These are phyloP conservation scores for Aphelinus atriplicis DNA, from an alignment of 1,140 invertebrate genomes.

Conservation along the genomic window DNA sequence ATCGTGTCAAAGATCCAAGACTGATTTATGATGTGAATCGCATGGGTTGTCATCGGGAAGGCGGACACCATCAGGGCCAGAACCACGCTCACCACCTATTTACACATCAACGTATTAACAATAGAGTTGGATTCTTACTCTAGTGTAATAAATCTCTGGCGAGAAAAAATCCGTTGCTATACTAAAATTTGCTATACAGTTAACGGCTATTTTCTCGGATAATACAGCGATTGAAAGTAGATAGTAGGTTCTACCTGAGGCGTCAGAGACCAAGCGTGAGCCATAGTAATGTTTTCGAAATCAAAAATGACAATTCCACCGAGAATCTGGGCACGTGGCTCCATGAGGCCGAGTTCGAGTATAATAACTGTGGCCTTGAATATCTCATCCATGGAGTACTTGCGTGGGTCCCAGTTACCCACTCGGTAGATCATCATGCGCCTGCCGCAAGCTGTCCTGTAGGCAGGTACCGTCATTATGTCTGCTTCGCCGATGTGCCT, in stretches of 20 bases:
- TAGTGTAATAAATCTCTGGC: not conserved
- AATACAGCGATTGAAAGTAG: not conserved
- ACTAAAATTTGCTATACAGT: too few species aligned
- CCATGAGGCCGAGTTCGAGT: constrained; percentile 77
- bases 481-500: constrained; percentile 75
- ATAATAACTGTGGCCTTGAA: constrained; percentile 78
- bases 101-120: too few species aligned
- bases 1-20: constrained; percentile 83
- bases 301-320: constrained; percentile 82
- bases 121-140: too few species aligned
- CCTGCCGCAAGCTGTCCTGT: constrained; percentile 76
- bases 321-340: constrained; percentile 78
- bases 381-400: constrained; percentile 74
- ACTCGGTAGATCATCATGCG: constrained; percentile 75
- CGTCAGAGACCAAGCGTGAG: constrained; percentile 78
- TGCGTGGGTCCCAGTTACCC: constrained; percentile 78
- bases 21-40: constrained; percentile 81
- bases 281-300: constrained; percentile 73
- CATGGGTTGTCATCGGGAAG: constrained; percentile 78
- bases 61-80: constrained; percentile 68
- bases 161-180: not conserved
- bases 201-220: too few species aligned
- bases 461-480: constrained; percentile 77
- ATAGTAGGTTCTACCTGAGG: constrained; percentile 62
- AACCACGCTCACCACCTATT: constrained; percentile 61